Evolutionary conservation across 1,140 invertebrate genomes (phyloP).

Genomic region (Oryctes rhinoceros): DNA sequence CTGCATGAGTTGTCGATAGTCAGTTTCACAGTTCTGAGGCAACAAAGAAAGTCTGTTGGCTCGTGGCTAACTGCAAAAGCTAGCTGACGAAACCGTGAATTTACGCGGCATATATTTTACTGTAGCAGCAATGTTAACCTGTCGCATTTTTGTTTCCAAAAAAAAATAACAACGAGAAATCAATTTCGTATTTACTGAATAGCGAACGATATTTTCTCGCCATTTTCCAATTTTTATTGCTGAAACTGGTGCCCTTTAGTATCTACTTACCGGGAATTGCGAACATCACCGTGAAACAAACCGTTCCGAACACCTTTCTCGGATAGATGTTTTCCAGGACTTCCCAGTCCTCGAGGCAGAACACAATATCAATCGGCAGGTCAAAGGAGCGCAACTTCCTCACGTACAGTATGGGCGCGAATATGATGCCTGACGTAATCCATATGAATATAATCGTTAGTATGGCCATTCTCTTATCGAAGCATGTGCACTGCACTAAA

Average conservation of each 20-base stretch:
- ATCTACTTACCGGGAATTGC: slow-evolving; percentile 71
- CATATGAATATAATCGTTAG: slow-evolving; percentile 71
- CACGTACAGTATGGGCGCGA: slow-evolving; percentile 68
- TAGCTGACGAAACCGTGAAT: too few species aligned
- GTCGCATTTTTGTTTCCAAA: too few species aligned
- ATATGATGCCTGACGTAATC: slow-evolving; percentile 71
- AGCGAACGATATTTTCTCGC: too few species aligned
- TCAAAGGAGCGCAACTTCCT: slow-evolving; percentile 41
- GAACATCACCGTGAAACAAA: slow-evolving; percentile 77
- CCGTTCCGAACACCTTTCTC: slow-evolving; percentile 68
- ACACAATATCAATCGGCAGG: slow-evolving; percentile 52
- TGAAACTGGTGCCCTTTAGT: background rate
- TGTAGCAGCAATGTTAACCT: too few species aligned
- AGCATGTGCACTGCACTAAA: slow-evolving; percentile 69
- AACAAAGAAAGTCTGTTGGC: too few species aligned
- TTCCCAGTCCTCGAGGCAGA: slow-evolving; percentile 70
- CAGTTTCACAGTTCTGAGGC: too few species aligned
- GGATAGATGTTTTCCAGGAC: slow-evolving; percentile 53
- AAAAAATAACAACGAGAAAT: too few species aligned
- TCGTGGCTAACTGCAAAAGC: too few species aligned
- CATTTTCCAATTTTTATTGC: too few species aligned
- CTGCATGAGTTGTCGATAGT: too few species aligned
- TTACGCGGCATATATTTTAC: too few species aligned
- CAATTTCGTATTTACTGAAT: too few species aligned
- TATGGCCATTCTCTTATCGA: slow-evolving; percentile 72